A percentile compares a stretch with the other conserved stretches of the same genome.
Conservation (phyloP, 2,113 vertebrate species). For the Morone chrysops region DNA sequence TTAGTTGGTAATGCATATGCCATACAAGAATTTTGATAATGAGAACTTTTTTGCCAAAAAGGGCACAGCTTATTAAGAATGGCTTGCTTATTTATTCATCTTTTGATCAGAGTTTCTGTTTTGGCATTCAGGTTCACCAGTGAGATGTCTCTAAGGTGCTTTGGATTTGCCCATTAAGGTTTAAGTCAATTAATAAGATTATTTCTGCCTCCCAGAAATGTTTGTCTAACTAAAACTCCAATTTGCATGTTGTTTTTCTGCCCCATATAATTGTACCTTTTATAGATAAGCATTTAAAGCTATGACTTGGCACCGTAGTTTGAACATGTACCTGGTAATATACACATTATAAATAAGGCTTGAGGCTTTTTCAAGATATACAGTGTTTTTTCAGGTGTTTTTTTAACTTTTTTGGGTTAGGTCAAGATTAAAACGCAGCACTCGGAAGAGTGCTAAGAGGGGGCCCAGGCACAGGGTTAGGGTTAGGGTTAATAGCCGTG, state of each 20-base stretch:
- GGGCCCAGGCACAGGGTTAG: too few relatives aligned
- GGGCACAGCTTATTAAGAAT: neutral
- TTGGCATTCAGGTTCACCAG: neutral
- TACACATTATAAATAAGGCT: neutral
- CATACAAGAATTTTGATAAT: neutral
- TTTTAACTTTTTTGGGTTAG: neutral
- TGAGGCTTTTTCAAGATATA: too few relatives aligned
- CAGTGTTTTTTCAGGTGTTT: neutral
- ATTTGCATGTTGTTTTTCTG: slow-evolving; percentile 10
- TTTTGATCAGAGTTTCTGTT: neutral
- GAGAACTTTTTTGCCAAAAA: neutral
- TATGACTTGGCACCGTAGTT: neutral
- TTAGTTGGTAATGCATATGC: neutral
- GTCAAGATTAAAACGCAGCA: too few relatives aligned
- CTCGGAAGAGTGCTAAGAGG: too few relatives aligned
- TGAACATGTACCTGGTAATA: neutral
- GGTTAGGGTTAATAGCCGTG: neutral
- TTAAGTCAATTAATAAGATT: slow-evolving; percentile 15
- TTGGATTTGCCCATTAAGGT: neutral
- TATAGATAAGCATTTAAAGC: neutral
- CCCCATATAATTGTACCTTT: neutral
- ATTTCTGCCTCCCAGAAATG: slow-evolving; percentile 19
- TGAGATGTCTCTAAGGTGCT: neutral
- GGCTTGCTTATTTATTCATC: neutral
- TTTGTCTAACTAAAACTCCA: slow-evolving; percentile 20